These are phyloP conservation scores for Silurus aristotelis DNA, from an alignment of 2,797 vertebrate genomes.

Conservation along the genomic window DNA sequence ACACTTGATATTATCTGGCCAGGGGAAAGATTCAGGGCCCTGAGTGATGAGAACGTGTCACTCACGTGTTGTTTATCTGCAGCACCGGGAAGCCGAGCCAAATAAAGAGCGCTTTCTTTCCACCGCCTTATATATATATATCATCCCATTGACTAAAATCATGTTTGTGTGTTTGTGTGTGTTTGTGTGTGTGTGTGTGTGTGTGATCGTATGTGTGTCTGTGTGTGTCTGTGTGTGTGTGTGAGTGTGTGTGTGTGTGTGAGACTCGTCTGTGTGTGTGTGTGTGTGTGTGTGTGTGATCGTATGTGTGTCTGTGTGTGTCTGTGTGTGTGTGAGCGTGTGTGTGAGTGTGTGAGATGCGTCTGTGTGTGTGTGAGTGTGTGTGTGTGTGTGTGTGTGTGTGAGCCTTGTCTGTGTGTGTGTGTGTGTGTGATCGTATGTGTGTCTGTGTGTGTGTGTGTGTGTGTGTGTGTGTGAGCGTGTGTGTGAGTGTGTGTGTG, in stretches of 20 bases:
- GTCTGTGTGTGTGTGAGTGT: conserved; percentile 26
- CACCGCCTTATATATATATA: conserved; percentile 58
- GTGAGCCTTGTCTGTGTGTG: not conserved
- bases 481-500: conserved; percentile 24
- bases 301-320: too few relatives aligned
- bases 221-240: conserved; percentile 30
- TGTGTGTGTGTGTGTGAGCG: conserved; percentile 18
- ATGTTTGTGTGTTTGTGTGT: conserved; percentile 27
- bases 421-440: too few relatives aligned
- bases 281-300: too few relatives aligned
- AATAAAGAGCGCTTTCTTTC: conserved; percentile 64
- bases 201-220: conserved; percentile 1
- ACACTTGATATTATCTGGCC: conserved; percentile 91
- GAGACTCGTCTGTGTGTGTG: too few relatives aligned
- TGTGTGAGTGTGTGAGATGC: conserved; percentile 29
- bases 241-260: conserved; percentile 26
- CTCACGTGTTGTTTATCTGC: conserved; percentile 90
- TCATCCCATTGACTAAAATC: conserved; percentile 57
- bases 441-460: conserved; percentile 11
- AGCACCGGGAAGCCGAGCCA: conserved; percentile 57
- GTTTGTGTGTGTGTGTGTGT: conserved; percentile 10
- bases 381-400: conserved; percentile 32
- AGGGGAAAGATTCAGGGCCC: conserved; percentile 82
- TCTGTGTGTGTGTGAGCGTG: conserved; percentile 17
- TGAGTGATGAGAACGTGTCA: conserved; percentile 88